phyloP scores from a whole-genome alignment of 1,140 invertebrate species.

The Plodia interpunctella region DNA sequence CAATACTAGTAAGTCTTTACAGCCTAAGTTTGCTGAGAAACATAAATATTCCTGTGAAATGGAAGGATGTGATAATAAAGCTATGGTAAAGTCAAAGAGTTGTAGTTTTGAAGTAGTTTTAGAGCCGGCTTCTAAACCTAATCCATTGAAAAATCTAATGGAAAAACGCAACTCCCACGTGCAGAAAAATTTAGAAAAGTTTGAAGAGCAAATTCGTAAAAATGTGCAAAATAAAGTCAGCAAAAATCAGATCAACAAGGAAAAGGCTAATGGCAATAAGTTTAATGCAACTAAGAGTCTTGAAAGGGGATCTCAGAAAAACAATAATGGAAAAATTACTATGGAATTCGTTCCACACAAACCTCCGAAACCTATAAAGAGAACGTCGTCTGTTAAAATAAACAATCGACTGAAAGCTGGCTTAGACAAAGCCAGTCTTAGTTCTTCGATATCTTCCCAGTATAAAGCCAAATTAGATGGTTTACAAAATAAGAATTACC shows the following conservation, averaged over 20 bases:
- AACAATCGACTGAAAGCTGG: constrained; percentile 68
- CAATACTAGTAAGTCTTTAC: constrained; percentile 69
- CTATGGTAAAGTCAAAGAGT: constrained; percentile 72
- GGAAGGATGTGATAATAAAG: constrained; percentile 62
- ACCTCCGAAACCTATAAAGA: constrained; percentile 76
- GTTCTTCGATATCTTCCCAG: constrained; percentile 69
- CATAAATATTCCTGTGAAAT: constrained; percentile 68
- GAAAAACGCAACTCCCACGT: constrained; percentile 74
- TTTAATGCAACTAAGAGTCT: constrained; percentile 71
- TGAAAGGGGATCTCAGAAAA: constrained; percentile 78
- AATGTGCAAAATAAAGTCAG: constrained; percentile 73
- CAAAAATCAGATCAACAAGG: constrained; percentile 74
- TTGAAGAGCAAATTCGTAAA: constrained; percentile 73
- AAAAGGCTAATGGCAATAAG: constrained; percentile 63
- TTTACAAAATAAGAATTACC: constrained; percentile 69
- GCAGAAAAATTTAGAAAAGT: constrained; percentile 75
- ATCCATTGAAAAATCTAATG: constrained; percentile 67
- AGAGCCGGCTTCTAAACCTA: constrained; percentile 67
- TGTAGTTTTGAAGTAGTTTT: constrained; percentile 75
- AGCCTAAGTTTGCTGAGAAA: constrained; percentile 66
- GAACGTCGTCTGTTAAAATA: constrained; percentile 72
- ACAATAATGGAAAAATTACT: constrained; percentile 69
- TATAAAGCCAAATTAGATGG: constrained; percentile 75
- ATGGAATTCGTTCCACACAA: constrained; percentile 79
- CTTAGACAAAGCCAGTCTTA: constrained; percentile 59